Conservation (phyloP, 1,140 invertebrate genomes). For the Drosophila yakuba region DNA sequence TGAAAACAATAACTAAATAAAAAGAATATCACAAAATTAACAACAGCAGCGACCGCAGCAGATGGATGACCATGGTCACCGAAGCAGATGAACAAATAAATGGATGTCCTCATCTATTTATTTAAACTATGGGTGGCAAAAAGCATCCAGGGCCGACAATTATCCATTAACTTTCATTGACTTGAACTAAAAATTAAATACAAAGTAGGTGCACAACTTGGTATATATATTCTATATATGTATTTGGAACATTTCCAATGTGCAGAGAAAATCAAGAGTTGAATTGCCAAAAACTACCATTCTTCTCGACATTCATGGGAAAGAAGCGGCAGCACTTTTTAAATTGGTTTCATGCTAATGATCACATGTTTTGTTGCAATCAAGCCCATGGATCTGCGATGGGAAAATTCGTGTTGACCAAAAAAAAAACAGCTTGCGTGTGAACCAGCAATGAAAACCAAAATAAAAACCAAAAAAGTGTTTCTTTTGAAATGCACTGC, state of each 20-base stretch:
- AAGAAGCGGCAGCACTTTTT: slow-evolving; percentile 4
- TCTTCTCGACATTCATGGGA: slow-evolving; percentile 23
- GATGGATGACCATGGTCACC: slow-evolving; percentile 10
- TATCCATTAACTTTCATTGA: background rate
- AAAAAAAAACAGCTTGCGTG: slow-evolving; percentile 21
- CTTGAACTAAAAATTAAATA: no score
- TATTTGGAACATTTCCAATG: slow-evolving; percentile 14
- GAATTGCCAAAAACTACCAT: slow-evolving; percentile 24
- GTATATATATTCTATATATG: no score
- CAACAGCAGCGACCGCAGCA: background rate
- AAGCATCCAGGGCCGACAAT: background rate
- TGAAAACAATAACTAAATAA: slow-evolving; percentile 29
- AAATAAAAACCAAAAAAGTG: background rate
- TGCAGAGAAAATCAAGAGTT: slow-evolving; percentile 1
- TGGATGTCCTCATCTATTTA: background rate
- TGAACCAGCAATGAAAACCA: slow-evolving; percentile 6
- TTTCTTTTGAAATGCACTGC: slow-evolving; percentile 1
- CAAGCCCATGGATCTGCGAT: slow-evolving; percentile 41
- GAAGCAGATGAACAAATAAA: slow-evolving; percentile 2
- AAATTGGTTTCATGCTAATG: slow-evolving; percentile 34
- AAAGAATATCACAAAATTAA: slow-evolving; percentile 7
- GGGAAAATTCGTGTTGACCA: slow-evolving; percentile 38
- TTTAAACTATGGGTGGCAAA: background rate
- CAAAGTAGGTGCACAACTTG: no score
- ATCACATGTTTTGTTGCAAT: slow-evolving; percentile 45